A percentile compares a stretch with the other conserved stretches of the same genome.
Evolutionary conservation across 2,113 vertebrate species (phyloP).

Genomic region (Corvus hawaiiensis): DNA sequence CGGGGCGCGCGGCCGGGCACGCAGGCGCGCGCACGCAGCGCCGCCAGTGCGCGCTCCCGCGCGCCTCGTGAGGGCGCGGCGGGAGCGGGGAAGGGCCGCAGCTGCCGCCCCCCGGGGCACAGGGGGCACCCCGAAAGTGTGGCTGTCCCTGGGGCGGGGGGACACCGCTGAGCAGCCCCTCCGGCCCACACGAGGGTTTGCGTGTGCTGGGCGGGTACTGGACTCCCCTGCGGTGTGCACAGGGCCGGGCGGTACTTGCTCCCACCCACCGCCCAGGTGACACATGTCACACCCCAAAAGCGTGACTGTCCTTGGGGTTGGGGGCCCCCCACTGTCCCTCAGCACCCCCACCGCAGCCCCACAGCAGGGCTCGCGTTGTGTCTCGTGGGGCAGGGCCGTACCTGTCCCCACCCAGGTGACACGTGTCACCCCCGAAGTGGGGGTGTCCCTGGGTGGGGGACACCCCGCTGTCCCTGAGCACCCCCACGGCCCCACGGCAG

Average conservation of each 20-base stretch:
- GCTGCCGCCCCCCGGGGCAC: neutral
- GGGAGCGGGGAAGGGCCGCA: neutral
- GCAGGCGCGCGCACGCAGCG: neutral
- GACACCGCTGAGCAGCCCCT: neutral
- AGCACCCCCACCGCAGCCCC: neutral
- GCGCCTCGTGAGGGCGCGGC: neutral
- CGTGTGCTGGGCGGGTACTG: too few relatives aligned
- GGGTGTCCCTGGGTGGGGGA: neutral
- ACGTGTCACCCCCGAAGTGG: neutral
- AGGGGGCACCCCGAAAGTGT: neutral
- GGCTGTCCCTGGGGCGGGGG: neutral
- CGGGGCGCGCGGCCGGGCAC: too few relatives aligned
- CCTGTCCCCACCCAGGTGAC: neutral
- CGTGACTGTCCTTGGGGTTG: neutral
- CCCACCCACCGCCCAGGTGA: neutral
- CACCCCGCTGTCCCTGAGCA: neutral
- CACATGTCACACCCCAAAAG: neutral
- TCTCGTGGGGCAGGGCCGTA: neutral
- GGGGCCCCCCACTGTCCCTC: neutral
- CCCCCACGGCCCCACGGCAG: fast-evolving
- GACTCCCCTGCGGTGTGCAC: neutral
- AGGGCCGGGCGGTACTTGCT: neutral
- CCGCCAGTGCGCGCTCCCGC: neutral
- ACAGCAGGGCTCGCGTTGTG: neutral
- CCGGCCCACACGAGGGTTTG: neutral